Evolutionary conservation across 2,113 vertebrate genomes (phyloP).

Genomic region (Corvus moneduloides): DNA sequence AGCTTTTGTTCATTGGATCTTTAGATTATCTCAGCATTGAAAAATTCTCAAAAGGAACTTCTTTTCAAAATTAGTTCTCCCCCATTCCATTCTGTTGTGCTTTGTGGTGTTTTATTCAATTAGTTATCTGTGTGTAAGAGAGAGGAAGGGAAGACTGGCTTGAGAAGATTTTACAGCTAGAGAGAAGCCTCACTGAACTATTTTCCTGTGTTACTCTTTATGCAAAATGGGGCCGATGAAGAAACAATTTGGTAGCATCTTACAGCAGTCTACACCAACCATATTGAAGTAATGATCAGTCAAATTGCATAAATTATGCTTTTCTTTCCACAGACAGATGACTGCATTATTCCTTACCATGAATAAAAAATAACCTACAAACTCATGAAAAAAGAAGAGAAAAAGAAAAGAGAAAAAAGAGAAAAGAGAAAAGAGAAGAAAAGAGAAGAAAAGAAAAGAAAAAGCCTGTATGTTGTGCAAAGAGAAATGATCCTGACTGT

Average conservation of each 20-base stretch:
- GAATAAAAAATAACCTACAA: not conserved
- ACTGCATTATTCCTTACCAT: not conserved
- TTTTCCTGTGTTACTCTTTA: not conserved
- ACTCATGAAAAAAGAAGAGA: no score
- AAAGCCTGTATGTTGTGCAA: not conserved
- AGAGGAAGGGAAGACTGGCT: not conserved
- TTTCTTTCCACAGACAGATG: not conserved
- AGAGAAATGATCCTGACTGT: not conserved
- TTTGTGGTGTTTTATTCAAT: not conserved
- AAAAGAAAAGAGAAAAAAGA: rapidly evolving
- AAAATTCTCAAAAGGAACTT: not conserved
- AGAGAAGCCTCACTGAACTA: not conserved
- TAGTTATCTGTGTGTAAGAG: not conserved
- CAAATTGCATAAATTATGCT: not conserved
- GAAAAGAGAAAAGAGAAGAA: not conserved
- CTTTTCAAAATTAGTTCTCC: not conserved
- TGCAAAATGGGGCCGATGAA: not conserved
- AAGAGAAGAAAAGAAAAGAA: not conserved
- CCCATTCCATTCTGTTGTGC: not conserved
- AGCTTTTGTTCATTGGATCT: not conserved
- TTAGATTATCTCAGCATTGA: not conserved
- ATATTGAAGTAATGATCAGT: not conserved
- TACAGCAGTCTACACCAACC: not conserved
- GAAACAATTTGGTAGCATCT: not conserved
- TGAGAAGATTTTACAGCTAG: not conserved